Evolutionary conservation across 2,888 invertebrate genomes (phyloP).

Genomic region (Hetaerina titia): DNA sequence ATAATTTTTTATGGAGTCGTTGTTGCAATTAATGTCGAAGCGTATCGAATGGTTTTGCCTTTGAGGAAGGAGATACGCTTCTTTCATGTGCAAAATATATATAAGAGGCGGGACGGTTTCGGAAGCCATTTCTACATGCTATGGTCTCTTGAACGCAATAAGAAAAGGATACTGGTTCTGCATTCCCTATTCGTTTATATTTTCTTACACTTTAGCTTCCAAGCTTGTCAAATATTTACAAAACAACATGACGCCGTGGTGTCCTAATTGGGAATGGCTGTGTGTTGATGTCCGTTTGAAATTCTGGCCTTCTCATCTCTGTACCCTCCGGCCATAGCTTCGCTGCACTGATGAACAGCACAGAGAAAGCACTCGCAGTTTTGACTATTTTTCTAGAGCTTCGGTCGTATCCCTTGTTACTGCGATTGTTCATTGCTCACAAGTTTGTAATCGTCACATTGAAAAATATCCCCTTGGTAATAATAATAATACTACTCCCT

Average conservation of each 20-base stretch:
- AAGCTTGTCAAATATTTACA: conserved; percentile 11
- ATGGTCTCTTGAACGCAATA: conserved; percentile 3
- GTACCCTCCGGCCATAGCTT: neutral
- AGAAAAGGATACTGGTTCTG: conserved; percentile 49
- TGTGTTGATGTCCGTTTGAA: neutral
- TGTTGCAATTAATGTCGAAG: neutral
- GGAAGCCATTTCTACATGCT: neutral
- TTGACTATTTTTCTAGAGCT: neutral
- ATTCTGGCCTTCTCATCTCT: neutral
- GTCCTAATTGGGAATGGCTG: neutral
- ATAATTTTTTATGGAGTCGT: conserved; percentile 28
- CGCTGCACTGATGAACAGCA: neutral
- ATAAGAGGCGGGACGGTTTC: neutral
- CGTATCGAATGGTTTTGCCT: neutral
- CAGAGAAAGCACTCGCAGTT: neutral
- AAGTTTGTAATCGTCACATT: neutral
- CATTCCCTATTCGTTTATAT: conserved; percentile 56
- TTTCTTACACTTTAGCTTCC: conserved; percentile 18
- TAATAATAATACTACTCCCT: neutral
- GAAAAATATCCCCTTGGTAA: neutral
- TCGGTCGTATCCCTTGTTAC: neutral
- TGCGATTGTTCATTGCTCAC: neutral
- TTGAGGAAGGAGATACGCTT: neutral
- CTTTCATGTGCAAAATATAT: neutral
- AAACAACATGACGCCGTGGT: neutral